Evolutionary conservation across 2,888 invertebrate genomes (phyloP).

Genomic region (Lepidocyrtoides sp.): DNA sequence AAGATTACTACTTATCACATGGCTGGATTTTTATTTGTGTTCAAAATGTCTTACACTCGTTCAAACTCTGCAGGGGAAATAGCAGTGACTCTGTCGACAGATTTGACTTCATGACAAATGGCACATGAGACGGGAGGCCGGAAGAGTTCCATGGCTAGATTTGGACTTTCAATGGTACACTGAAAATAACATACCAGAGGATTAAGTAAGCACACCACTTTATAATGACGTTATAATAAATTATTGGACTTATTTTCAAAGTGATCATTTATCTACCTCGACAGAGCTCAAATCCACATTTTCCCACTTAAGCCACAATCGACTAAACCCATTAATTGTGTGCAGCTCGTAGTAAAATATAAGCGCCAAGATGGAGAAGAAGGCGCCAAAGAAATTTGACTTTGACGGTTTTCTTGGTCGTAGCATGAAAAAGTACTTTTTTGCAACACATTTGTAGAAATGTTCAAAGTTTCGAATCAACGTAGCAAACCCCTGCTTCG

Average conservation of each 20-base stretch:
- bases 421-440: slow-evolving; percentile 77
- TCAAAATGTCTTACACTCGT: slow-evolving; percentile 78
- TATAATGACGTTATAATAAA: too few species aligned
- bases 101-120: slow-evolving; percentile 83
- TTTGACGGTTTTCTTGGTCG: slow-evolving; percentile 82
- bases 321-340: slow-evolving; percentile 86
- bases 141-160: slow-evolving; percentile 85
- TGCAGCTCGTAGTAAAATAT: slow-evolving; percentile 86
- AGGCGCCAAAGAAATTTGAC: slow-evolving; percentile 84
- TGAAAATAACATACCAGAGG: slow-evolving; percentile 14
- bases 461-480: slow-evolving; percentile 65
- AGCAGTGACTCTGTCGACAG: slow-evolving; percentile 82
- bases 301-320: slow-evolving; percentile 86
- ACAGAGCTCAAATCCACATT: slow-evolving; percentile 85
- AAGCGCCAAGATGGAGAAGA: slow-evolving; percentile 85
- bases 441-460: slow-evolving; percentile 66
- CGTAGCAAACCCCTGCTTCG: slow-evolving; percentile 44
- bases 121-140: slow-evolving; percentile 84
- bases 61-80: slow-evolving; percentile 85
- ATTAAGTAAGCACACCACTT: too few species aligned
- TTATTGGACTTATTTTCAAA: neutral
- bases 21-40: neutral
- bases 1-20: too few species aligned
- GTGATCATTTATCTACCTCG: slow-evolving; percentile 76
- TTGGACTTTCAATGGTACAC: slow-evolving; percentile 85